Base-by-base conservation (phyloP, 2,888 invertebrate genomes). In the Hesperia comma region DNA sequence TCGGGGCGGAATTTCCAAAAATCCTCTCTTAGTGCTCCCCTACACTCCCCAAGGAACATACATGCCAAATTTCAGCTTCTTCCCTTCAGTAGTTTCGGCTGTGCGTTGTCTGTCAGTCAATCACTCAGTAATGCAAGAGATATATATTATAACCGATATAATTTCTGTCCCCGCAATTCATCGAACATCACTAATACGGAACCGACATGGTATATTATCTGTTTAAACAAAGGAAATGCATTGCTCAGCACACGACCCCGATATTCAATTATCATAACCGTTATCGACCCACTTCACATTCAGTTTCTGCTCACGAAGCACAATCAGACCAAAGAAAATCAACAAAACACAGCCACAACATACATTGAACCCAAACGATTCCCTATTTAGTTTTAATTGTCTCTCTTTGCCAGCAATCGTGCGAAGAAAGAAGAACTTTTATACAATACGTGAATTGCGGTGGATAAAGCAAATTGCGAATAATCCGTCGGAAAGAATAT, bases 341-440 rank as follows among this genome's bases (percentile, higher is more conserved):
- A 60, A 66, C 60, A 60, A 60, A 66, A 66, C 54, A 55, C 37
- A 60, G 15, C 46, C 58, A 53, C 64, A 43, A 63, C 49, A 58
- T 54, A 64, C 21, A 26, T 26, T 55, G 56, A 53, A 58, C 6
- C 58, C 41, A 54, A 66, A 60, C 43, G 60, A 60, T 53, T 66
- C 43, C 33, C 51, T 66, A 66, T 66, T 66, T 66, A 66, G 58
- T 60, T 60, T 60, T 66, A 66, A 66, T 66, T 66, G 66, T 66
- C 66, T 54, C 63, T 64, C 58, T 53, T 64, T 54, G 41, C 37
- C 33, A 33, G 33, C 64, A 53, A 66, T 60, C 53, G 64, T 66
- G 64, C 46, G 40, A 66, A 33, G 53, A 58, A 66, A 58, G 21
- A 57, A 33, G 7, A 60, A 58, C 41, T 58, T 66, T 66, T 60